phyloP scores from a whole-genome alignment of 2,797 vertebrate species.

The Gouania willdenowi region DNA sequence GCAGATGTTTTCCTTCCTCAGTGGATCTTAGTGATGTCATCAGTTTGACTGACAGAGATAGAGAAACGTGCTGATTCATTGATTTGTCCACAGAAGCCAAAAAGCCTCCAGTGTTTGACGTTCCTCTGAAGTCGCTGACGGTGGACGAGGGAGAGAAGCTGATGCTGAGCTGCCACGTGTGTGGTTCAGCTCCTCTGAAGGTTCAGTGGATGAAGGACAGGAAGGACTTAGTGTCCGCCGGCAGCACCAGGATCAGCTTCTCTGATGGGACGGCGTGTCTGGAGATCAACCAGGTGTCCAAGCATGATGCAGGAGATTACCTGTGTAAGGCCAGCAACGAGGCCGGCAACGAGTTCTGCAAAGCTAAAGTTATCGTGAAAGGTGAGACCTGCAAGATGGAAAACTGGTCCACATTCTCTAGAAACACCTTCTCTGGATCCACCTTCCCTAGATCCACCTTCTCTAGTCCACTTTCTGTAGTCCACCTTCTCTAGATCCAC shows the following conservation, averaged over 20 bases:
- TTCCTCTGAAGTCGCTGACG: constrained; percentile 81
- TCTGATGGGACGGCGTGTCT: constrained; percentile 83
- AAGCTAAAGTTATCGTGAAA: constrained; percentile 89
- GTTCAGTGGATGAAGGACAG: constrained; percentile 95
- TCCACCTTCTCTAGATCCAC: too few relatives aligned
- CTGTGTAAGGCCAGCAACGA: constrained; percentile 93
- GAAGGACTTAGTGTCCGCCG: constrained; percentile 82
- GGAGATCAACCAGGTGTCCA: constrained; percentile 78
- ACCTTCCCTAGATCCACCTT: too few relatives aligned
- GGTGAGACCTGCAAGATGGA: constrained; percentile 62
- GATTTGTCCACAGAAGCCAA: constrained; percentile 79
- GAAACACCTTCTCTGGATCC: too few relatives aligned
- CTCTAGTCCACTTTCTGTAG: too few relatives aligned
- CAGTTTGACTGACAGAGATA: too few relatives aligned
- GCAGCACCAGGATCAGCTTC: constrained; percentile 85
- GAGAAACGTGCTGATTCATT: too few relatives aligned
- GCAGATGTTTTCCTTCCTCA: too few relatives aligned
- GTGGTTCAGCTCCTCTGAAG: constrained; percentile 85
- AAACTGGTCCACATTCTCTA: too few relatives aligned
- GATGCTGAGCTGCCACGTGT: constrained; percentile 85
- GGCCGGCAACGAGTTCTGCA: constrained; percentile 88
- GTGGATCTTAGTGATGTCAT: too few relatives aligned
- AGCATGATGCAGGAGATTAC: constrained; percentile 87
- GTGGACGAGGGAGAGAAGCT: constrained; percentile 81
- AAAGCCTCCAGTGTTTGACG: constrained; percentile 89